Percentiles rank a stretch among this genome's conserved stretches.
Conservation (phyloP, 2,888 invertebrate species). For the Danaus chrysippus region DNA sequence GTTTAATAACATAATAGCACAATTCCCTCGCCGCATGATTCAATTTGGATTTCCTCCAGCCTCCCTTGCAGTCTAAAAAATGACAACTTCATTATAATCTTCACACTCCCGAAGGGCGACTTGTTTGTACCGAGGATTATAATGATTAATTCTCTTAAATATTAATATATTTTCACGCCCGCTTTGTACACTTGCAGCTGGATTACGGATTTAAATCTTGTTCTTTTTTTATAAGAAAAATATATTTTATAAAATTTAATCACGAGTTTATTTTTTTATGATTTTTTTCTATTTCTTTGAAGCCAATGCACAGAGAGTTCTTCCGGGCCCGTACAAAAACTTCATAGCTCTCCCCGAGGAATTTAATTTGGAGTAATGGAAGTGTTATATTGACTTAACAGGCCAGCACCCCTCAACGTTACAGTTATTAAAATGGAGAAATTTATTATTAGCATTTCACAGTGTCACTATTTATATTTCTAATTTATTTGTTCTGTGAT, state of each 20-base stretch:
- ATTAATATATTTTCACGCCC: conserved; percentile 75
- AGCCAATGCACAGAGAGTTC: conserved; percentile 48
- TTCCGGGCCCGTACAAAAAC: conserved; percentile 69
- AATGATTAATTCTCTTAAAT: conserved; percentile 78
- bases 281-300: no score
- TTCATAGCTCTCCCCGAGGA: conserved; percentile 76
- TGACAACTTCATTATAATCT: conserved; percentile 80
- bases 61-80: conserved; percentile 77
- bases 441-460: conserved; percentile 77
- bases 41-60: conserved; percentile 83
- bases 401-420: conserved; percentile 75
- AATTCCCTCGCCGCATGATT: conserved; percentile 83
- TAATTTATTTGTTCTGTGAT: conserved; percentile 78
- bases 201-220: conserved; percentile 62
- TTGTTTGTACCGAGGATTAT: conserved; percentile 78
- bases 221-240: conserved; percentile 46
- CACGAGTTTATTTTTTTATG: no score
- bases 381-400: conserved; percentile 80
- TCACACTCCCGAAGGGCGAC: conserved; percentile 70
- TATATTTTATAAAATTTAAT: no score
- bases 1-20: conserved; percentile 84
- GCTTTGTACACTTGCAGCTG: conserved; percentile 68
- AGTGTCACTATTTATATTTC: conserved; percentile 77
- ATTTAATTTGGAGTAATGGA: conserved; percentile 79
- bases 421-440: conserved; percentile 80